phyloP scores from a whole-genome alignment of 2,888 invertebrate species.

The Drosophila suboccidentalis region DNA sequence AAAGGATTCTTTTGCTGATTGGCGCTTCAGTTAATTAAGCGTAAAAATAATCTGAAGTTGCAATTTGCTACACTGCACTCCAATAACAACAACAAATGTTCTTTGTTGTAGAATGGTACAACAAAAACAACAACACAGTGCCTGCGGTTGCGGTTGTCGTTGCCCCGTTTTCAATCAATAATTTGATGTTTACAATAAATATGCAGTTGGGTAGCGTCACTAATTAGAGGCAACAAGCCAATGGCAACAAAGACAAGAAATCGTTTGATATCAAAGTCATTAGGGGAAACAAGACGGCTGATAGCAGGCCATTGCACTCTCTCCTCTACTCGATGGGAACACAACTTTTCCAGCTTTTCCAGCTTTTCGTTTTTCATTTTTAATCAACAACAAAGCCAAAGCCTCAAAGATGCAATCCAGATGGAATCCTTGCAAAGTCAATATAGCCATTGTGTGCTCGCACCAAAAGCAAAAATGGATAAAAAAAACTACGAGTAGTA shows the following conservation, averaged over 20 bases:
- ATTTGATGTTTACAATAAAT: constrained; percentile 72
- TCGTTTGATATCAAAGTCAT: constrained; percentile 57
- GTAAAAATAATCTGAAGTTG: constrained; percentile 52
- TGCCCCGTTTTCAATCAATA: constrained; percentile 65
- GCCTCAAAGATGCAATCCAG: constrained; percentile 41
- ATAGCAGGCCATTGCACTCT: constrained; percentile 67
- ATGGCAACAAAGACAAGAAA: constrained; percentile 52
- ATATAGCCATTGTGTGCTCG: constrained; percentile 21
- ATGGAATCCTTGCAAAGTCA: constrained; percentile 67
- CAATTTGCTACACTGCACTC: constrained; percentile 37
- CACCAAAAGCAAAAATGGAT: neutral
- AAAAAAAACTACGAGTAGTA: constrained; percentile 1
- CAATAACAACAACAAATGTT: constrained; percentile 8
- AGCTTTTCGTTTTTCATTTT: constrained; percentile 23
- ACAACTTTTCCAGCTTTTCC: constrained; percentile 16
- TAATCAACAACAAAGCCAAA: constrained; percentile 59
- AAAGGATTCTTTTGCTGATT: constrained; percentile 12
- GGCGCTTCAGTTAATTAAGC: constrained; percentile 57
- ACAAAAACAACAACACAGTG: constrained; percentile 10
- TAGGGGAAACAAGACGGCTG: constrained; percentile 26
- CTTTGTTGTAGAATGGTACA: neutral
- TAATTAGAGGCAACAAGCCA: constrained; percentile 68
- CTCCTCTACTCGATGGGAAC: neutral
- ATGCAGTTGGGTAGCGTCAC: constrained; percentile 39
- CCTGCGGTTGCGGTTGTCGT: constrained; percentile 24